phyloP scores from a whole-genome alignment of 2,113 vertebrate species.

The Sus scrofa region DNA sequence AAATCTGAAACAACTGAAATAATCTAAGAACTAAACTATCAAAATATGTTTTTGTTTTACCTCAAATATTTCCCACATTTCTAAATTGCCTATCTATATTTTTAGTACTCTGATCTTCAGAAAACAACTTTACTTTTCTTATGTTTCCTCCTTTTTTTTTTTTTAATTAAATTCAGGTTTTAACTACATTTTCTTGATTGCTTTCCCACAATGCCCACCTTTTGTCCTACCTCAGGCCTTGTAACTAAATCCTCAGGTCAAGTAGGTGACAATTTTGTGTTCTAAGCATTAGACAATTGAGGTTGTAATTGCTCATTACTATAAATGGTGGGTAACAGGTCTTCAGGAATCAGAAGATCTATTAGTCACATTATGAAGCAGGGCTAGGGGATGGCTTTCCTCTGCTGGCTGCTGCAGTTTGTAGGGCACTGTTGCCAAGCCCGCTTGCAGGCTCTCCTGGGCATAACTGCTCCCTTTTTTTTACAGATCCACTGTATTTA shows the following conservation, averaged over 20 bases:
- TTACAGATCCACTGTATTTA: neutral
- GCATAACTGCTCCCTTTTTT: neutral
- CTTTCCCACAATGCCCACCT: neutral
- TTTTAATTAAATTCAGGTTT: neutral
- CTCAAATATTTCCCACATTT: neutral
- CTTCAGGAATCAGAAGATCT: slow-evolving; percentile 3
- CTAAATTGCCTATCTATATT: neutral
- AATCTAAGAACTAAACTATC: neutral
- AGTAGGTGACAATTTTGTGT: neutral
- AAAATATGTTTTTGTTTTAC: neutral
- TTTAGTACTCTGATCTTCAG: neutral
- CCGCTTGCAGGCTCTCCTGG: neutral
- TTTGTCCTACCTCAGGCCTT: neutral
- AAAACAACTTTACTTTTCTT: neutral
- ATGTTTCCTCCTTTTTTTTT: neutral
- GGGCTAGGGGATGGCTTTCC: neutral
- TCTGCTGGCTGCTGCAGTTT: neutral
- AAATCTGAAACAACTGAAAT: neutral
- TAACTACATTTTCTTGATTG: neutral
- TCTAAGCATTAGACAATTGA: neutral
- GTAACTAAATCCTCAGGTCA: neutral
- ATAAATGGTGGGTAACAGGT: neutral
- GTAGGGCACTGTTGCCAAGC: neutral
- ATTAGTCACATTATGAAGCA: neutral
- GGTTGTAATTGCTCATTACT: neutral